Base-by-base conservation (phyloP, 2,888 invertebrate genomes). In the Lysandra bellargus region DNA sequence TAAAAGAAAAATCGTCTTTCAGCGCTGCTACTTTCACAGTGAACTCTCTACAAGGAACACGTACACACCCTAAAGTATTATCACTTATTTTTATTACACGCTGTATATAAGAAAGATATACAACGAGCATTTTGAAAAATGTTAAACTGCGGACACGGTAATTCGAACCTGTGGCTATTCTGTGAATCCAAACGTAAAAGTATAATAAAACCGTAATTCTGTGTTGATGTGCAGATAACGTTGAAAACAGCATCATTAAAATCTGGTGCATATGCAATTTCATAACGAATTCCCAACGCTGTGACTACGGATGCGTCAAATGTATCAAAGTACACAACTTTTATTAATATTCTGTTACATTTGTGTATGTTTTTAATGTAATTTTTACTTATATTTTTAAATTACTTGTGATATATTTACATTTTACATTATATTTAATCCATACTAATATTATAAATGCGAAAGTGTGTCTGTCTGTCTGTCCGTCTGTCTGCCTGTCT, bases 181-280 rank as follows among this genome's bases (percentile, higher is more conserved):
- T 53, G 14, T 14, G 14, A 14, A 53, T 14, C 4, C 30, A 12
- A 64, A 64, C 9, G n/a, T 64, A 64, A 64, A 64, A 64, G 23
- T 64, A 64, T 9, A 30, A 69, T 69, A 5, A 69, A 33, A 14
- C 69, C 33, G 60, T n/a, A 3, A 64, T 33, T 33, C 33, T 14
- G 12, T 30, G 69, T 33, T 69, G 4, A 33, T 33, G 14, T 14
- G 69, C 69, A 69, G 17, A 69, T 33, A 69, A 69, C 33, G 69
- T 69, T 69, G 14, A 37, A 37, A 69, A 69, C 69, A 64, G 64
- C 64, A 69, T 33, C 69, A 69, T 69, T 69, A 69, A 69, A 69
- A 69, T 69, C 33, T 69, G 33, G 69, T 4, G 23, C 14, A 14
- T 69, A 17, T 69, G 33, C 33, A 69, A 61, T 69, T 69, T 69